These are phyloP conservation scores for Drosophila robusta DNA, from an alignment of 2,888 invertebrate species.

Conservation along the genomic window DNA sequence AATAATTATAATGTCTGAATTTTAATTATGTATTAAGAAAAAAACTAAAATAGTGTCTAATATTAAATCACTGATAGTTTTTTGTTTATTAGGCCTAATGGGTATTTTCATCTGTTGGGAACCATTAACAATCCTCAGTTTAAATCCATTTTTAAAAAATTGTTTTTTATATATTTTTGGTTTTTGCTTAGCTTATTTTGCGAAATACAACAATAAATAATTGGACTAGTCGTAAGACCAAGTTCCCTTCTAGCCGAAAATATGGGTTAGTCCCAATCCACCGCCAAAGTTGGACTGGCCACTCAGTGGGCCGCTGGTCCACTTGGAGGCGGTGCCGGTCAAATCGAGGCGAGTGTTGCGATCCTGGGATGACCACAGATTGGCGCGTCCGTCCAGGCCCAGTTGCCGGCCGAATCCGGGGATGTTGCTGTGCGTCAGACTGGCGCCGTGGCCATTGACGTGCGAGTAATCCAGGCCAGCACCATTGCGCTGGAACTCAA, in stretches of 20 bases:
- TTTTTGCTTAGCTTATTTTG: background rate
- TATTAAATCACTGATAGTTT: too few relatives aligned
- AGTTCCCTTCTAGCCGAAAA: constrained; percentile 60
- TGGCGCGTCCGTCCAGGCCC: constrained; percentile 58
- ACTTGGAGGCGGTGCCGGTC: constrained; percentile 49
- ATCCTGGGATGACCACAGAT: constrained; percentile 56
- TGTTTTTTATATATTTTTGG: background rate
- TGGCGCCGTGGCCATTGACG: constrained; percentile 75
- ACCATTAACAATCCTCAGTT: too few relatives aligned
- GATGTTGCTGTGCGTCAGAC: constrained; percentile 72
- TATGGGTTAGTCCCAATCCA: constrained; percentile 71
- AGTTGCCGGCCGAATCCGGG: constrained; percentile 76
- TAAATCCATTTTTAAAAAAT: too few relatives aligned
- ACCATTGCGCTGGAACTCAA: constrained; percentile 80
- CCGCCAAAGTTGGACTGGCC: constrained; percentile 63
- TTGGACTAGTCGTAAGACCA: constrained; percentile 4
- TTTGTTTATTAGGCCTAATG: too few relatives aligned
- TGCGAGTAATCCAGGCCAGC: constrained; percentile 78
- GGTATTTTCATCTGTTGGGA: too few relatives aligned
- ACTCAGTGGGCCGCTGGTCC: constrained; percentile 52
- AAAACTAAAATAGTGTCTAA: too few relatives aligned
- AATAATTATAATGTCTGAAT: too few relatives aligned
- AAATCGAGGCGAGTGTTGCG: constrained; percentile 59
- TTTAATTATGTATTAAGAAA: too few relatives aligned
- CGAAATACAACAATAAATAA: constrained; percentile 28